phyloP scores from a whole-genome alignment of 2,113 vertebrate species.

The Bubalus kerabau region DNA sequence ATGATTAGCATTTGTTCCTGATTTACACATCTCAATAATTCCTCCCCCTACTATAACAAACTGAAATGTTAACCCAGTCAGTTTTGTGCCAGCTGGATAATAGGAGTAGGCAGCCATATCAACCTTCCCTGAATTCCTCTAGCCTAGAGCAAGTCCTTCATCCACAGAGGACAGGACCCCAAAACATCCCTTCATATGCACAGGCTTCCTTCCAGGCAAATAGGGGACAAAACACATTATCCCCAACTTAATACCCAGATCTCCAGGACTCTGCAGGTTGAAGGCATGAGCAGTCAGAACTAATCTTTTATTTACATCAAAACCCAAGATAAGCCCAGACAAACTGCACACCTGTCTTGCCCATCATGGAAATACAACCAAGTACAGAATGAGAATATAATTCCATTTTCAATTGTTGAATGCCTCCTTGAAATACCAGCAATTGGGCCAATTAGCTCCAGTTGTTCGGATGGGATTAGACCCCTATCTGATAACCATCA shows the following conservation, averaged over 20 bases:
- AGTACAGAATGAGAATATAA: background rate
- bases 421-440: constrained; percentile 33
- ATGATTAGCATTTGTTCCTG: background rate
- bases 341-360: background rate
- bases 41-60: background rate
- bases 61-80: background rate
- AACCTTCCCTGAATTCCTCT: background rate
- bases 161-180: background rate
- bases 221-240: background rate
- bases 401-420: constrained; percentile 34
- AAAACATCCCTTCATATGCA: background rate
- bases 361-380: background rate
- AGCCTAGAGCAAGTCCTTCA: background rate
- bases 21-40: background rate
- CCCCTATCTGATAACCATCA: constrained; percentile 41
- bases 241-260: background rate
- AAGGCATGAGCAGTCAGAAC: background rate
- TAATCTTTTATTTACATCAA: constrained; percentile 47
- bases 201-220: background rate
- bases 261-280: background rate
- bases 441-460: constrained; percentile 59
- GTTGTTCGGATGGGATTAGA: background rate
- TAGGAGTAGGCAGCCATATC: background rate
- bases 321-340: background rate
- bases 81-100: background rate